A percentile compares a stretch with the other conserved stretches of the same genome.
Evolutionary conservation across 2,797 vertebrate genomes (phyloP).

Genomic region (Mareca strepera): DNA sequence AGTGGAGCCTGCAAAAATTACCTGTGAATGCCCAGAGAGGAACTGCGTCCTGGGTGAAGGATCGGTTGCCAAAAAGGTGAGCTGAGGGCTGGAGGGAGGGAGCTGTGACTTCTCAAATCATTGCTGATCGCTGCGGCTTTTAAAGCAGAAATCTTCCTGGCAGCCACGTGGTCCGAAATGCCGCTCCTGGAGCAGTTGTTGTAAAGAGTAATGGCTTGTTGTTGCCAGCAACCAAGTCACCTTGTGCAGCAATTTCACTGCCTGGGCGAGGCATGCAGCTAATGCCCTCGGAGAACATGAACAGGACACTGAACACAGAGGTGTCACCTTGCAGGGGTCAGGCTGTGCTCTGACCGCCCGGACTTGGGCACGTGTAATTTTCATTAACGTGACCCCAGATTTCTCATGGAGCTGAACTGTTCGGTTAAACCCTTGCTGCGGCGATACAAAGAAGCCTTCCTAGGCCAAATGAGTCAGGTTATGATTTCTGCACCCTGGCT

Average conservation of each 20-base stretch:
- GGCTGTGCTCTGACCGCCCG: background rate
- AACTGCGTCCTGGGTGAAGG: constrained; percentile 90
- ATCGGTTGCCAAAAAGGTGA: constrained; percentile 91
- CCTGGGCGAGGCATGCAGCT: background rate
- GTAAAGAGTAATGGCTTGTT: background rate
- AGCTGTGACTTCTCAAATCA: background rate
- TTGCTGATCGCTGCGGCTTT: constrained; percentile 8
- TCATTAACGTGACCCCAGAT: background rate
- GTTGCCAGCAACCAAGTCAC: constrained; percentile 33
- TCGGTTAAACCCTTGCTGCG: background rate
- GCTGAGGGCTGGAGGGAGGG: background rate
- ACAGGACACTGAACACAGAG: background rate
- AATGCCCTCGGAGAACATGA: background rate
- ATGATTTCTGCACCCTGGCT: background rate
- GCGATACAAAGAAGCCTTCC: background rate
- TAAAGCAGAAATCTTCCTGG: constrained; percentile 10
- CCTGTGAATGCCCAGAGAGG: constrained; percentile 92
- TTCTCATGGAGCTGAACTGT: background rate
- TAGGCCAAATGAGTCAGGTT: background rate
- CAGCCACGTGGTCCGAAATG: constrained; percentile 24
- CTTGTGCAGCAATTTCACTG: background rate
- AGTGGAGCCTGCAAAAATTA: constrained; percentile 91
- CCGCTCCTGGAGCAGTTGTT: background rate
- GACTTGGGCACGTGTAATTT: background rate
- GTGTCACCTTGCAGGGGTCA: background rate